Conservation (phyloP, 2,113 vertebrate genomes). For the Tachysurus vachellii region DNA sequence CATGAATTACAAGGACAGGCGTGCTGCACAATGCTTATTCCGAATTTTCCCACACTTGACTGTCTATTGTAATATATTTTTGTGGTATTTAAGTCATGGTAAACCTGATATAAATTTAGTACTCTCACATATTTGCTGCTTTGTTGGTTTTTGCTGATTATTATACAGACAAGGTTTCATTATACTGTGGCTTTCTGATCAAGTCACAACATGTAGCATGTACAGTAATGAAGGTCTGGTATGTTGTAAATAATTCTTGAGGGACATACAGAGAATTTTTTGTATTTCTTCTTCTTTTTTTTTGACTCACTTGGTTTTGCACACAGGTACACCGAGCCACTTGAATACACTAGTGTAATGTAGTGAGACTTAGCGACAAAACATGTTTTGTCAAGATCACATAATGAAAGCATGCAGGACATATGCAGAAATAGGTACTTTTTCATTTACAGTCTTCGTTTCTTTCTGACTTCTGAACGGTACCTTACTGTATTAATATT, state of each 20-base stretch:
- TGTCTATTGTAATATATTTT: not conserved
- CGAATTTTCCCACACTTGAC: not conserved
- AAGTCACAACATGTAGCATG: not conserved
- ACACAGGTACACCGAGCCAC: not conserved
- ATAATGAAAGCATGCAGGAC: conserved; percentile 34
- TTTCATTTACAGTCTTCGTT: not conserved
- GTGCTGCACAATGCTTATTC: not conserved
- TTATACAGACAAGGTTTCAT: not conserved
- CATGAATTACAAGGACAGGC: not conserved
- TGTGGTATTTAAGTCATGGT: too few relatives aligned
- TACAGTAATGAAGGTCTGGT: not conserved
- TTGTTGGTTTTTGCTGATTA: conserved; percentile 18
- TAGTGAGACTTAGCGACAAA: conserved; percentile 5
- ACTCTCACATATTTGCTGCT: not conserved
- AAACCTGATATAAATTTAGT: not conserved
- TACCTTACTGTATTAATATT: not conserved
- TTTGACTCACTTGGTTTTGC: not conserved
- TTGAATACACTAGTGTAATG: not conserved
- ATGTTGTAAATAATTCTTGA: not conserved
- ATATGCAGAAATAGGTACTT: not conserved
- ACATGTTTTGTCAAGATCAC: conserved; percentile 31
- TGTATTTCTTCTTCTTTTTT: too few relatives aligned
- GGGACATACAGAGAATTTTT: not conserved
- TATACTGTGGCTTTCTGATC: not conserved
- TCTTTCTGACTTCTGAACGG: not conserved